Base-by-base conservation (phyloP, 2,888 invertebrate genomes). In the Phengaris alcon region DNA sequence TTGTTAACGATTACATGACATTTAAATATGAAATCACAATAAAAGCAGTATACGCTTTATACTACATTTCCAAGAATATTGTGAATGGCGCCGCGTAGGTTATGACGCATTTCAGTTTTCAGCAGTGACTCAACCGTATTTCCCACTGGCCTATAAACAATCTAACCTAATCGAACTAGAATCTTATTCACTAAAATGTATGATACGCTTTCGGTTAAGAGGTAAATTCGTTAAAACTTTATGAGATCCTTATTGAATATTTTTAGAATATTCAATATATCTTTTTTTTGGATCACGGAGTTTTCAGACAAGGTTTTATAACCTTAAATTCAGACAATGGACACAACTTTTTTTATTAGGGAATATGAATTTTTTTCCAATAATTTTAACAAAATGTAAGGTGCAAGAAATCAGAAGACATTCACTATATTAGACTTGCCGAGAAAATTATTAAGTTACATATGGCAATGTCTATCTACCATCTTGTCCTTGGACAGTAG, bases 81-180 rank as follows among this genome's bases (percentile, higher is more conserved):
- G 52, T 72, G 72, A 72, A 52, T 72, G 72, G 51, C 52, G 72
- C 51, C 72, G 72, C 13, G 35, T 64, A 64, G 64, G 64, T 64
- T 35, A 52, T 72, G 72, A 72, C 72, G 72, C 72, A 72, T 22
- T 72, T 72, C 54, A 54, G 72, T 72, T 72, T 72, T 72, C 72
- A 72, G 72, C 72, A 52, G 70, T 72, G 72, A 72, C 72, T 72
- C 72, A 72, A 4, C 72, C 72, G 52, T 52, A 22, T 54, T 72
- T 72, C 35, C 72, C 72, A 35, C 72, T 52, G 54, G 51, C 51
- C 52, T 35, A 54, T 72, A 72, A 72, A 54, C 12, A 35, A 72
- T 6, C 52, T 22, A 10, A 10, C 7, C 35, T 22, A 35, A 13
- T 35, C 72, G 15, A 72, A 52, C 12, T 13, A 52, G 12, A 72